phyloP scores from a whole-genome alignment of 2,888 invertebrate species.

The Linyphia triangularis region DNA sequence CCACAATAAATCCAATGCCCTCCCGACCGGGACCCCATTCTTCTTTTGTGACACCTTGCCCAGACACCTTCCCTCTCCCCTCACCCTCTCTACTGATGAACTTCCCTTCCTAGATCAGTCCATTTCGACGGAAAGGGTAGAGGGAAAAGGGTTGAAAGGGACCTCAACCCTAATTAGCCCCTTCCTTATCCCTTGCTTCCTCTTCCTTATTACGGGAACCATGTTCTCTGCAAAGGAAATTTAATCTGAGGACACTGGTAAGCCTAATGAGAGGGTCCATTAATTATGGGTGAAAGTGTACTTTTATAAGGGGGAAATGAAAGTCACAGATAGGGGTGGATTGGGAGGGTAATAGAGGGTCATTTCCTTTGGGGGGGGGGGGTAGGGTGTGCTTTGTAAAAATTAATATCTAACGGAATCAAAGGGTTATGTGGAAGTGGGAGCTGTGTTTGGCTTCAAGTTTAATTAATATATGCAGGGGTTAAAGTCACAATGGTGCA shows the following conservation, averaged over 20 bases:
- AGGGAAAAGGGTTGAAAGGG: slow-evolving; percentile 10
- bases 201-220: slow-evolving; percentile 43
- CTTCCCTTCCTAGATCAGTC: slow-evolving; percentile 11
- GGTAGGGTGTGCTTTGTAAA: no score
- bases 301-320: slow-evolving; percentile 26
- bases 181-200: slow-evolving; percentile 43
- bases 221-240: slow-evolving; percentile 26
- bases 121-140: not conserved
- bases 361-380: no score
- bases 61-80: slow-evolving; percentile 3
- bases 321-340: not conserved
- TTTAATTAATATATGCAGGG: no score
- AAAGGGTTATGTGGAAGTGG: no score
- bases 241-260: slow-evolving; percentile 41
- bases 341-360: no score
- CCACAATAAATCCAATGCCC: slow-evolving; percentile 33
- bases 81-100: slow-evolving; percentile 23
- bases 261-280: slow-evolving; percentile 41
- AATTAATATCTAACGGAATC: no score
- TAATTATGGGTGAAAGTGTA: slow-evolving; percentile 29
- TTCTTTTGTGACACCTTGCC: slow-evolving; percentile 51
- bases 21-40: slow-evolving; percentile 16
- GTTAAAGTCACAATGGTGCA: no score
- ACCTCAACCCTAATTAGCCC: slow-evolving; percentile 49
- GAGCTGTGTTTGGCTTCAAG: no score